Percentiles rank a stretch among this genome's conserved stretches.
These are phyloP conservation scores for Crenuchus spilurus DNA, from an alignment of 2,797 vertebrate species.

Conservation along the genomic window DNA sequence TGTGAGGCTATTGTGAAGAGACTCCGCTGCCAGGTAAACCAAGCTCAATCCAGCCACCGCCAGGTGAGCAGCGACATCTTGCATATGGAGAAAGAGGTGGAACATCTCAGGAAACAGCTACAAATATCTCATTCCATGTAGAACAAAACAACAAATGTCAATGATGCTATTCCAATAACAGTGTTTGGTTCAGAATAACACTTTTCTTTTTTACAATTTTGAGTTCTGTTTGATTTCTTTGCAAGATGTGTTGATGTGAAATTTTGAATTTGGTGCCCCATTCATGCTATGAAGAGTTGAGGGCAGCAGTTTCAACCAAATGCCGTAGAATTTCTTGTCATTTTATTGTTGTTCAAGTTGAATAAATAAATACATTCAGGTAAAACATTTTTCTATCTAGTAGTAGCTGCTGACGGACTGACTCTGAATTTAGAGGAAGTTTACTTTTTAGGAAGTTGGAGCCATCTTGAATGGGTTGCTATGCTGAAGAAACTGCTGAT, in stretches of 20 bases:
- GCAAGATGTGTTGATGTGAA: background rate
- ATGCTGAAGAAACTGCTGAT: too few relatives aligned
- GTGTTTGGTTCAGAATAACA: background rate
- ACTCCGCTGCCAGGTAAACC: slow-evolving; percentile 85
- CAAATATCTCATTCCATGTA: slow-evolving; percentile 24
- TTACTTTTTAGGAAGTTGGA: too few relatives aligned
- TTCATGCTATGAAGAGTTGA: slow-evolving; percentile 49
- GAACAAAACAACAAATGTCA: too few relatives aligned
- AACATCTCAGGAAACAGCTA: slow-evolving; percentile 74
- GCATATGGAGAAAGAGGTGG: slow-evolving; percentile 78
- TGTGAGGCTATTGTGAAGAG: slow-evolving; percentile 86
- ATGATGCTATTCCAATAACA: background rate
- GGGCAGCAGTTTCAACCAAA: slow-evolving; percentile 57
- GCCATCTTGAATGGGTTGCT: too few relatives aligned
- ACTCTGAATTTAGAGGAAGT: too few relatives aligned
- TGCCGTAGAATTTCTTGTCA: too few relatives aligned
- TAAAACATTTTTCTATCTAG: too few relatives aligned
- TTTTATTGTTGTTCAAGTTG: too few relatives aligned
- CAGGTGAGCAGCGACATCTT: slow-evolving; percentile 79
- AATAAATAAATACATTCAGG: too few relatives aligned
- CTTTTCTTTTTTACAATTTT: background rate
- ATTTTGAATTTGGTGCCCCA: slow-evolving; percentile 8
- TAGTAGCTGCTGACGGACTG: too few relatives aligned
- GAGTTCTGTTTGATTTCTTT: background rate
- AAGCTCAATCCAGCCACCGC: slow-evolving; percentile 77